Evolutionary conservation across 1,140 invertebrate genomes (phyloP).

Genomic region (Chironomus striatipennis): DNA sequence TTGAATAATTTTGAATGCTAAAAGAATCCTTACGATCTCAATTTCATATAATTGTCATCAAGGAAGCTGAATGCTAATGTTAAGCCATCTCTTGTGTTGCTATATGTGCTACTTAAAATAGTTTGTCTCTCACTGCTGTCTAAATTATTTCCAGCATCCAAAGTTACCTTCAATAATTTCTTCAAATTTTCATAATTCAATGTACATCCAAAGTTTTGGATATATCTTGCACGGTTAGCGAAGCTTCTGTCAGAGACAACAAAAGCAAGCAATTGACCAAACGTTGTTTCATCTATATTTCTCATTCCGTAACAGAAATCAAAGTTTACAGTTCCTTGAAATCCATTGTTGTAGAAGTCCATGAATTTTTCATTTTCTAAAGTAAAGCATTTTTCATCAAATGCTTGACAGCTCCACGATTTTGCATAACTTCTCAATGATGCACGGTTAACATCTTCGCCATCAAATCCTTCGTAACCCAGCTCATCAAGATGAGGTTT

Average conservation of each 20-base stretch:
- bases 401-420: background rate
- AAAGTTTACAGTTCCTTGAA: background rate
- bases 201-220: background rate
- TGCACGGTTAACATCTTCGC: background rate
- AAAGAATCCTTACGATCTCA: background rate
- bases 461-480: background rate
- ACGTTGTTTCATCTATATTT: background rate
- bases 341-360: background rate
- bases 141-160: background rate
- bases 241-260: background rate
- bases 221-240: background rate
- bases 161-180: background rate
- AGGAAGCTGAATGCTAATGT: background rate
- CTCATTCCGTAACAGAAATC: background rate
- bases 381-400: background rate
- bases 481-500: background rate
- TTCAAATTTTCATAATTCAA: background rate
- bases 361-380: background rate
- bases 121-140: background rate
- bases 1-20: background rate
- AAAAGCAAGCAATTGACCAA: background rate
- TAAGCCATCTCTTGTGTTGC: background rate
- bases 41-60: background rate
- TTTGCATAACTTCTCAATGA: background rate
- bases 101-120: background rate